phyloP scores from a whole-genome alignment of 2,113 vertebrate species.

The Clinocottus analis region DNA sequence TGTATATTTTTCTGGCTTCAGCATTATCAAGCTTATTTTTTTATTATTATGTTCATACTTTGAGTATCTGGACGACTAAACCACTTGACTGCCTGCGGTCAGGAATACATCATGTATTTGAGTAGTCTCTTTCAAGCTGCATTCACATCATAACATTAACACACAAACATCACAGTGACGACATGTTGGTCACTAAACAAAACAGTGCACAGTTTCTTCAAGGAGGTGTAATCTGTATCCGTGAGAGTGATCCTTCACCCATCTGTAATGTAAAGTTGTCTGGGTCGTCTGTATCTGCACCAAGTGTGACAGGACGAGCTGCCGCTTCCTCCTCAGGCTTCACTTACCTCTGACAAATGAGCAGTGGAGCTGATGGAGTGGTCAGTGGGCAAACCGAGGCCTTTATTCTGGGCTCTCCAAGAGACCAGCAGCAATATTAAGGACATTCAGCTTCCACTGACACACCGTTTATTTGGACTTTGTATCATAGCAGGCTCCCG shows the following conservation, averaged over 20 bases:
- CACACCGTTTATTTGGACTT: neutral
- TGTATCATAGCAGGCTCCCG: neutral
- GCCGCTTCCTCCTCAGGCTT: conserved; percentile 29
- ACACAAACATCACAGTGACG: neutral
- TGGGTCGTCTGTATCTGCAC: conserved; percentile 55
- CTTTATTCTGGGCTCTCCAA: conserved; percentile 32
- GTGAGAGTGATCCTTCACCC: conserved; percentile 44
- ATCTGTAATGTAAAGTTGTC: conserved; percentile 41
- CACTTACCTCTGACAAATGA: conserved; percentile 75
- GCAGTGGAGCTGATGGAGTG: conserved; percentile 51
- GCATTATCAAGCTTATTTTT: too few species aligned
- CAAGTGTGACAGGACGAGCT: neutral
- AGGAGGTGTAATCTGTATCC: conserved; percentile 30
- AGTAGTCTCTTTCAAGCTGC: neutral
- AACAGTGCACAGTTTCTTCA: neutral
- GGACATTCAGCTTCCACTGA: neutral
- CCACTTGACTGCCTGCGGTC: conserved; percentile 3
- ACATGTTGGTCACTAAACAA: conserved; percentile 29
- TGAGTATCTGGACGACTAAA: neutral
- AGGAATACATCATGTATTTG: conserved; percentile 7
- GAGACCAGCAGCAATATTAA: conserved; percentile 9
- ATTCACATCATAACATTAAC: neutral
- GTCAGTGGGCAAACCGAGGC: conserved; percentile 38
- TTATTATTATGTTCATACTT: neutral
- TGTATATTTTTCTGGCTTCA: neutral